Evolutionary conservation across 1,140 invertebrate genomes (phyloP).

Genomic region (Battus philenor): DNA sequence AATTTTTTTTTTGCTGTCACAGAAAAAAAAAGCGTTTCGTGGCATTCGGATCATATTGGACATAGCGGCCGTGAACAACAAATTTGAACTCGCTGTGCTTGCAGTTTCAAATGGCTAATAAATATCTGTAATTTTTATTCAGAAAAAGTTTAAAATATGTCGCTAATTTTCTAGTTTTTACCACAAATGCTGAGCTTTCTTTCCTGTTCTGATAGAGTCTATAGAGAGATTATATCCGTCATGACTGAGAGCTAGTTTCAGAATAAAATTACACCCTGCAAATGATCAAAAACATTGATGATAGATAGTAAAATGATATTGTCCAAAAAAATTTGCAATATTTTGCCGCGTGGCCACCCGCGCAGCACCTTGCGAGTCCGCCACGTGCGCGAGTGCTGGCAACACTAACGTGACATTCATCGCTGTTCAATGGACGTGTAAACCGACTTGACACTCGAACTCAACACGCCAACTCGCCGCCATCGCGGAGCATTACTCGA

Average conservation of each 20-base stretch:
- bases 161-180: no score
- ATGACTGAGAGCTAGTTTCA: no score
- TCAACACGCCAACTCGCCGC: neutral
- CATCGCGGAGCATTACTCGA: neutral
- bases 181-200: no score
- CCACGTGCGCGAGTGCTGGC: neutral
- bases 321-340: neutral
- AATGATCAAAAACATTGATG: neutral
- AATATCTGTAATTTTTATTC: neutral
- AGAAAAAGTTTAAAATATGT: no score
- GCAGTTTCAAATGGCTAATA: neutral
- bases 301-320: neutral
- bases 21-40: neutral
- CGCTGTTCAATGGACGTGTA: constrained; percentile 1
- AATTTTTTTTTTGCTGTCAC: neutral
- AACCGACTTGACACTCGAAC: constrained; percentile 7
- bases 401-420: constrained; percentile 4
- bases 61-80: neutral
- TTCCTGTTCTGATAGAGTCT: no score
- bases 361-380: neutral
- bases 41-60: neutral
- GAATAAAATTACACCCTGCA: neutral
- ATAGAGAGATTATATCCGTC: no score
- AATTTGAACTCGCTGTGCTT: neutral
- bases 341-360: neutral